These are phyloP conservation scores for Gavialis gangeticus DNA, from an alignment of 2,113 vertebrate species.

Conservation along the genomic window DNA sequence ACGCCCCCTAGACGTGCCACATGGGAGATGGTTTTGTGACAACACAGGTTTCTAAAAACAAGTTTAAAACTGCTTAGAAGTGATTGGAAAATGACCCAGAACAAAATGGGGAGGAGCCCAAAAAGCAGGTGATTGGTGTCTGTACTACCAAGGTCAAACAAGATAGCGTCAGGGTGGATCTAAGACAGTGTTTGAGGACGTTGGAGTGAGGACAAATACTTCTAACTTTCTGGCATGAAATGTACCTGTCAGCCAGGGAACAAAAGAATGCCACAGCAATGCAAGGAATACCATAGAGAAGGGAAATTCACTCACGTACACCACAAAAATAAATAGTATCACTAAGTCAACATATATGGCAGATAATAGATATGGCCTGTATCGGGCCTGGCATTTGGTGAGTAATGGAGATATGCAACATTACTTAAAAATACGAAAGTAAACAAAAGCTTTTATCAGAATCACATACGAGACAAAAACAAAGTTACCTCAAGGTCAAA, in stretches of 20 bases:
- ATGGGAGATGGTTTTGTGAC: not conserved
- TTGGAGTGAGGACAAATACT: conserved; percentile 73
- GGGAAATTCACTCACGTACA: conserved; percentile 78
- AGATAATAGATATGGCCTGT: conserved; percentile 72
- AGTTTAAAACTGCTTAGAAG: not conserved
- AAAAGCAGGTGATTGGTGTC: conserved; percentile 15
- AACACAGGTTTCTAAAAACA: not conserved
- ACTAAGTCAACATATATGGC: conserved; percentile 83
- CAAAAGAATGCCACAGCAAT: conserved; percentile 61
- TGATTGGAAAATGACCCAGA: conserved; percentile 60
- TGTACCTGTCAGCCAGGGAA: conserved; percentile 65
- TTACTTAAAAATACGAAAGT: conserved; percentile 76
- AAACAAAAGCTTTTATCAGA: conserved; percentile 80
- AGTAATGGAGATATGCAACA: conserved; percentile 79
- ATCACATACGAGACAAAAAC: conserved; percentile 61
- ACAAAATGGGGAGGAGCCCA: conserved; percentile 64
- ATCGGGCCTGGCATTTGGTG: conserved; percentile 71
- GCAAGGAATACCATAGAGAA: conserved; percentile 54
- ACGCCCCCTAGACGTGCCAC: fast-evolving
- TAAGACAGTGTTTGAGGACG: conserved; percentile 63
- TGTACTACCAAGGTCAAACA: conserved; percentile 65
- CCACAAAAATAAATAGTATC: conserved; percentile 75
- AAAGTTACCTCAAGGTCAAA: conserved; percentile 83
- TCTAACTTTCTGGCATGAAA: conserved; percentile 63
- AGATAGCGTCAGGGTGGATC: conserved; percentile 76